phyloP scores from a whole-genome alignment of 2,888 invertebrate species.

The Platycnemis pennipes region DNA sequence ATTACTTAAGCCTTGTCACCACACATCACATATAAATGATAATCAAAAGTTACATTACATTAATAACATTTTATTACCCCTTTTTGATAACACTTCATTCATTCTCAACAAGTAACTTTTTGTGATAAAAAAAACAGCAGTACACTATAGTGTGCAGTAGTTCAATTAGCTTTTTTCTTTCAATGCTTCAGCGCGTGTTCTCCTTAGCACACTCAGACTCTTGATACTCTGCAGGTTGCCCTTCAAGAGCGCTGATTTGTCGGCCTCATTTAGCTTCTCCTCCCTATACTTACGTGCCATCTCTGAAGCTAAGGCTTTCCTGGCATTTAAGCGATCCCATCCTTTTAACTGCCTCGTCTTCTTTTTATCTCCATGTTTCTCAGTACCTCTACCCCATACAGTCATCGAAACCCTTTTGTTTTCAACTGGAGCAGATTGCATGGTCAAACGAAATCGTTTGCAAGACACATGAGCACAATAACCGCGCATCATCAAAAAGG shows the following conservation, averaged over 20 bases:
- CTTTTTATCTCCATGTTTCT: neutral
- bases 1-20: too few relatives aligned
- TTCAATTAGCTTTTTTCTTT: neutral
- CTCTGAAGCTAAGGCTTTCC: neutral
- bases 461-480: constrained; percentile 1
- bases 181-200: neutral
- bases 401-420: neutral
- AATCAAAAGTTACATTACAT: too few relatives aligned
- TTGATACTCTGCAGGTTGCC: neutral
- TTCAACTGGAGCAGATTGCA: neutral
- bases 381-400: neutral
- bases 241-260: neutral
- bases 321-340: neutral
- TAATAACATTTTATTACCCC: too few relatives aligned
- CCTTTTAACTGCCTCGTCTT: neutral
- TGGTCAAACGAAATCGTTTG: constrained; percentile 5
- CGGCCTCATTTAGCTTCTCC: neutral
- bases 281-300: neutral
- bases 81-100: too few relatives aligned
- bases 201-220: neutral
- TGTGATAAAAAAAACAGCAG: neutral
- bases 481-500: constrained; percentile 5
- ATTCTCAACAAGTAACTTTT: too few relatives aligned
- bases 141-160: neutral
- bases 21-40: too few relatives aligned